Base-by-base conservation (phyloP, 35 echinoderm and acorn worm species). In the Patiria miniata region DNA sequence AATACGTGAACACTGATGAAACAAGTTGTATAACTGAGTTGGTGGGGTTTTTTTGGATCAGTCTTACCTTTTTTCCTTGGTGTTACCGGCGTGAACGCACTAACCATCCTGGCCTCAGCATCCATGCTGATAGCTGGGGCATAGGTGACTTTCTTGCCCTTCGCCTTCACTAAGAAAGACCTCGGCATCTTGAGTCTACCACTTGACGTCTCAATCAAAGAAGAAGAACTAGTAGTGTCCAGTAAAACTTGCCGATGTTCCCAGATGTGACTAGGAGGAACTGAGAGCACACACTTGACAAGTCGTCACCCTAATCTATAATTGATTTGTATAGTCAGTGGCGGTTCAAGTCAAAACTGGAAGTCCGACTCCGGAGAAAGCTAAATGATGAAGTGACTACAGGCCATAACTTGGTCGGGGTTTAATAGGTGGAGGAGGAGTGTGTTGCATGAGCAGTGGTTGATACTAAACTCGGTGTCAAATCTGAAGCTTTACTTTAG, bases 21-120 rank as follows among this genome's bases (percentile, higher is more conserved):
- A n/a, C n/a, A n/a, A n/a, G n/a, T n/a, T n/a, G n/a, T n/a, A n/a
- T n/a, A n/a, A n/a, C n/a, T n/a, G n/a, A n/a, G n/a, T n/a, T n/a
- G n/a, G n/a, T 47, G 12, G 12, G 42, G 12, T 47, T 47, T 4
- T 12, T 47, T 12, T 47, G 4, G 12, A 4, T 4, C 42, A 12
- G 2, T 1, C 65, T 73, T 73, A 73, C 81, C 81, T 78, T 83
- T 90, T 17, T 90, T 90, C 61, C 81, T 40, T 1, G 88, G 88
- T 32, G 88, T 90, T 14, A 90, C 88, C 8, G 88, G 88, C 8
- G 88, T 90, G 26, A 90, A 90, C 4, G 88, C 88, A 60, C 88
- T 90, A 16, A 57, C 88, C 44, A 83, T 83, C 32, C 88, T 84
- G 1, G 88, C 57, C 14, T 90, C 88, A 5, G 81, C 68, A 42